Evolutionary conservation across 2,888 invertebrate species (phyloP), one percentile per base, ranked within the genome.

Genomic region (Allacma fusca): DNA sequence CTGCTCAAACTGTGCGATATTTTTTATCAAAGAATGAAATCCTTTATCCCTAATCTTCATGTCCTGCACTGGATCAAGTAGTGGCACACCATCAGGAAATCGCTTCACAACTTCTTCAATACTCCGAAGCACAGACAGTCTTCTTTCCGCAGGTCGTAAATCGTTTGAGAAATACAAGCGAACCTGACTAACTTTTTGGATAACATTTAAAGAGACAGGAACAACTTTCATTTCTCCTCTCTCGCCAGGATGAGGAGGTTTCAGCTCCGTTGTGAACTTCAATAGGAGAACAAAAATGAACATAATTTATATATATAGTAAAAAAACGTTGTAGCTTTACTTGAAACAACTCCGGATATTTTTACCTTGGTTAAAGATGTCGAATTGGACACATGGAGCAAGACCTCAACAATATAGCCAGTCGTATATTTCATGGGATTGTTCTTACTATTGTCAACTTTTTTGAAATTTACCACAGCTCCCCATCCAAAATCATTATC

Each of bases 401-500:
- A 87, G 68, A 95, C 91, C 85, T 97, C 96, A 0, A 96, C 91
- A 21, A 94, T 90, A 80, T 96, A 92, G 64, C 90, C 89, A 0
- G 80, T 78, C 13, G 72, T 71, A 62, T 73, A 76, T 13, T 80
- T 82, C 23, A 84, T 84, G 0, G 85, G 82, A 69, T 83, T 75
- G 85, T 88, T 79, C 74, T 80, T 74, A 86, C 86, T 79, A 81
- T 87, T 79, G 71, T 82, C 81, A 79, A 91, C 92, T 84, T 94
- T 94, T 85, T 94, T 93, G 86, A 95, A 97, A 87, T 96, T 97
- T 0, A 99, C 91, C 74, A 99, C 92, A 69, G 96, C 94, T 16
- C 97, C 97, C 98, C 99, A 99, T 85, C 97, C 98, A 87, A 96
- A 98, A 85, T 95, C 94, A 82, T 93, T 90, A 44, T 91, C 91